These are phyloP conservation scores for Macrosoma leucophasiata DNA, from an alignment of 2,888 invertebrate genomes.

Conservation along the genomic window DNA sequence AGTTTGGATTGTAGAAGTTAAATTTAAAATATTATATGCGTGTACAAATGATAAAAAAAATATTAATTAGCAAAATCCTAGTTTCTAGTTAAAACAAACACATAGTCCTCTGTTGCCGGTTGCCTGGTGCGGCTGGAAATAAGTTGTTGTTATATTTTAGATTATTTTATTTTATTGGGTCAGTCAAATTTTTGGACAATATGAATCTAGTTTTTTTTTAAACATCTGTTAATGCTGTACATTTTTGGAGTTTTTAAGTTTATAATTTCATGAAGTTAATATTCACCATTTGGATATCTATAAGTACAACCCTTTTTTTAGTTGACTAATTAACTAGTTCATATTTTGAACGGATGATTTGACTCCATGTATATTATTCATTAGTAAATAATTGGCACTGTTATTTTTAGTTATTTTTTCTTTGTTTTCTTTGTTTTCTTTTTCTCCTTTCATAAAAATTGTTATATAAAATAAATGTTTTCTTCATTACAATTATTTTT, in stretches of 20 bases:
- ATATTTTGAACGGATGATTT: slow-evolving; percentile 18
- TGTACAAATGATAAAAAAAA: slow-evolving; percentile 61
- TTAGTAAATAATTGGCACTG: slow-evolving; percentile 66
- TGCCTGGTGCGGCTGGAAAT: slow-evolving; percentile 45
- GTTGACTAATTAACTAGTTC: no score
- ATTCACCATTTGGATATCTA: slow-evolving; percentile 20
- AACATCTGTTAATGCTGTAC: slow-evolving; percentile 44
- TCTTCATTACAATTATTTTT: slow-evolving; percentile 52
- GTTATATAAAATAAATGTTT: slow-evolving; percentile 67
- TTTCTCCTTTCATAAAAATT: slow-evolving; percentile 49
- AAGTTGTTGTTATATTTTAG: slow-evolving; percentile 67
- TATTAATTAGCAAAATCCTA: slow-evolving; percentile 63
- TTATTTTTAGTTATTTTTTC: slow-evolving; percentile 63
- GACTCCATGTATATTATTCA: slow-evolving; percentile 33
- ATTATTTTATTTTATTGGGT: slow-evolving; percentile 64
- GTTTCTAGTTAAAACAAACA: slow-evolving; percentile 41
- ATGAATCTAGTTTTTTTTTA: slow-evolving; percentile 52
- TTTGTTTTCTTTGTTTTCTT: slow-evolving; percentile 53
- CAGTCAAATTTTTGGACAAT: slow-evolving; percentile 50
- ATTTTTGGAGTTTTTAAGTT: slow-evolving; percentile 32
- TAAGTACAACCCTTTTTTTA: no score
- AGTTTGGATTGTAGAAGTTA: slow-evolving; percentile 48
- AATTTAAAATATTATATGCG: slow-evolving; percentile 59
- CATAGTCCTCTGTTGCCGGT: slow-evolving; percentile 33
- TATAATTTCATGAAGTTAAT: slow-evolving; percentile 19